Conservation (phyloP, 2,113 vertebrate species). For the Phyllostomus hastatus region DNA sequence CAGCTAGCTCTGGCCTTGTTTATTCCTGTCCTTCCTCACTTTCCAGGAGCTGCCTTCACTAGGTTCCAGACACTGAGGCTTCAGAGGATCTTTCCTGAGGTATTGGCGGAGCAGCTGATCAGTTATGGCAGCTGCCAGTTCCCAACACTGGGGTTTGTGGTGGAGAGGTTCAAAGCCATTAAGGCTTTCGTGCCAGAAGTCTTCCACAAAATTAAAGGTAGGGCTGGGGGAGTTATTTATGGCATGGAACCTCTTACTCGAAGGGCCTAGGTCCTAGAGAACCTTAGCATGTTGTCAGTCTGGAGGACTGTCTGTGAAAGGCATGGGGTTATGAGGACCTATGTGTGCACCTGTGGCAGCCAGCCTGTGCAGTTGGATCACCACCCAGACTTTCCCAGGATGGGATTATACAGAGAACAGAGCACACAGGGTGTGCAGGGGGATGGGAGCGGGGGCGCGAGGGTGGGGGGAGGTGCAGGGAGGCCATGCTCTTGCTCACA, state of each 20-base stretch:
- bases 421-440: too few species aligned
- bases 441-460: too few species aligned
- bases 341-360: too few species aligned
- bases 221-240: background rate
- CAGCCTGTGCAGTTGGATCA: too few species aligned
- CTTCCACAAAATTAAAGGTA: slow-evolving; percentile 98
- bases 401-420: too few species aligned
- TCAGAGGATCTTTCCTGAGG: slow-evolving; percentile 91
- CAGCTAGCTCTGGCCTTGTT: background rate
- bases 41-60: slow-evolving; percentile 97
- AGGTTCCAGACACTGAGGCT: slow-evolving; percentile 96
- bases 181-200: slow-evolving; percentile 96
- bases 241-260: too few species aligned
- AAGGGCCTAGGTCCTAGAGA: background rate
- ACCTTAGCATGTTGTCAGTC: too few species aligned
- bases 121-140: slow-evolving; percentile 99
- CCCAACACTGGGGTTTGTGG: slow-evolving; percentile 96
- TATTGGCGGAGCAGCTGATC: slow-evolving; percentile 94
- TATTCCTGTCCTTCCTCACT: background rate
- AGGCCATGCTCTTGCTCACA: too few species aligned
- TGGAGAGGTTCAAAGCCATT: slow-evolving; percentile 98
- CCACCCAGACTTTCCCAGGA: too few species aligned
- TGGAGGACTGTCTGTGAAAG: too few species aligned
- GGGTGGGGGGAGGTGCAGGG: too few species aligned
- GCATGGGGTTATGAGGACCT: too few species aligned